Base-by-base conservation (phyloP, 1,140 invertebrate species). In the Saxidomus purpurata region DNA sequence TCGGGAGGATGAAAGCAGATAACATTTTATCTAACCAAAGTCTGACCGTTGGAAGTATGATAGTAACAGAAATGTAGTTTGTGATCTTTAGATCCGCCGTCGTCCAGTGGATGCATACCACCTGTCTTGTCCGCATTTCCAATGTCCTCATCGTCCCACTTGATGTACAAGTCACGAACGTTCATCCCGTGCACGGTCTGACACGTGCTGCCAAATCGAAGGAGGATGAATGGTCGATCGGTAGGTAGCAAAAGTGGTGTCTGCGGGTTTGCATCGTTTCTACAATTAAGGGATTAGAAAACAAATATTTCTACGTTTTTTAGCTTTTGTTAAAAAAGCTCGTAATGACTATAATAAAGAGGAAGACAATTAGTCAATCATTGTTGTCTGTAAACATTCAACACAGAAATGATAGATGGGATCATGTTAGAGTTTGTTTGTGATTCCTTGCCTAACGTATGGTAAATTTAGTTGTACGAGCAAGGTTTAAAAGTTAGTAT, bases 61-160 rank as follows among this genome's bases (percentile, higher is more conserved):
- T 84, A 84, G 61, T 84, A 71, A 84, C 81, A 84, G 61, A 69
- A 84, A 49, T 84, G 63, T 19, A 84, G 63, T 25, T 67, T 61
- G 40, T 84, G 81, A 31, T 84, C 19, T 0, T 22, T n/a, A 8
- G n/a, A 13, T 22, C 63, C 81, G 6, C 61, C 81, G 8, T 67
- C 63, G 43, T 84, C 81, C 22, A n/a, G 22, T 4, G 81, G 81
- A 69, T 84, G 63, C 25, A 49, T 47, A 8, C 81, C 81, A 34
- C 63, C 81, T 31, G 61, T 1, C 1, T 13, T 43, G 40, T 67
- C 59, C 25, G 47, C 28, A 40, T 84, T 84, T 0, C 15, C 17
- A n/a, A 38, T 2, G 25, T 61, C 55, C 31, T 84, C 55, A 40
- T 67, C 40, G 28, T 84, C 81, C 81, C 81, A 84, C 1, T 49